Evolutionary conservation across 2,113 vertebrate genomes (phyloP).

Genomic region (Morone saxatilis): DNA sequence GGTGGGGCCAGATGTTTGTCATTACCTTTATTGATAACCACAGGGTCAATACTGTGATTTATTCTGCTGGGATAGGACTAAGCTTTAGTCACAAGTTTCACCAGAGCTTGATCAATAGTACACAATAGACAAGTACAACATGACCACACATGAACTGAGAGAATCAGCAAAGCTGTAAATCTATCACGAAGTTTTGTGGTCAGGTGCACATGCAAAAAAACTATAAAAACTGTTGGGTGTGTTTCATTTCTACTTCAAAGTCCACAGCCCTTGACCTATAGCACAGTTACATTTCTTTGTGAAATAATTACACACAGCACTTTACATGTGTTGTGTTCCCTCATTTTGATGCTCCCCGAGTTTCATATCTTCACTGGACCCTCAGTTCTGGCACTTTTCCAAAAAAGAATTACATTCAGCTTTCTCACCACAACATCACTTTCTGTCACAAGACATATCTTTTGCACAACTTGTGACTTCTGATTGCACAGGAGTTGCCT

Average conservation of each 20-base stretch:
- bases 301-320: neutral
- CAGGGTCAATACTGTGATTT: constrained; percentile 86
- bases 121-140: constrained; percentile 84
- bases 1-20: constrained; percentile 87
- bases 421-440: constrained; percentile 7
- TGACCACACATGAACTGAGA: constrained; percentile 71
- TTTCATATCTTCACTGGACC: neutral
- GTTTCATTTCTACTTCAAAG: constrained; percentile 26
- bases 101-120: constrained; percentile 82
- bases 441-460: constrained; percentile 33
- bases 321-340: neutral
- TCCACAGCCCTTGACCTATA: constrained; percentile 26
- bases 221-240: constrained; percentile 24
- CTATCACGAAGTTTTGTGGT: constrained; percentile 58
- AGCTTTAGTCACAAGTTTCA: constrained; percentile 88
- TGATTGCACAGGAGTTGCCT: constrained; percentile 39
- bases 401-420: constrained; percentile 23
- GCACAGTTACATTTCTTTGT: constrained; percentile 28
- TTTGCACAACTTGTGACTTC: constrained; percentile 46
- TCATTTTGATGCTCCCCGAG: neutral
- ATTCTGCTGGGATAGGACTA: constrained; percentile 83
- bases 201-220: constrained; percentile 34
- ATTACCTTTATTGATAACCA: constrained; percentile 88
- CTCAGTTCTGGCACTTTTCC: neutral
- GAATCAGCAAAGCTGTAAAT: constrained; percentile 72